phyloP scores from a whole-genome alignment of 2,113 vertebrate genomes.

The Serilophus lunatus region DNA sequence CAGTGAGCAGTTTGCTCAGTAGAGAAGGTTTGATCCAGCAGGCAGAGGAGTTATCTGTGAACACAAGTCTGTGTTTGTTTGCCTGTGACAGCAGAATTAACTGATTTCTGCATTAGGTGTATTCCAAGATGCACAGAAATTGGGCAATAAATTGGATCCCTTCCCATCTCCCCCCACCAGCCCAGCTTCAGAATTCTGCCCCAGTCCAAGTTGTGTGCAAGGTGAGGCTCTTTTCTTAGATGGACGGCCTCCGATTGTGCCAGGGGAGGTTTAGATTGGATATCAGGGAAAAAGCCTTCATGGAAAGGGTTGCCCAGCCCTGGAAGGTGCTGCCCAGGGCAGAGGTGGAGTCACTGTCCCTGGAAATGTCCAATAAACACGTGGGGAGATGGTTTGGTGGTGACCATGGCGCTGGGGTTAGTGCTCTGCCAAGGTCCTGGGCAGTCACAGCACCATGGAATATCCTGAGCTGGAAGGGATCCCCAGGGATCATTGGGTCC shows the following conservation, averaged over 20 bases:
- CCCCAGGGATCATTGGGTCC: not conserved
- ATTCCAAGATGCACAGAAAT: accelerated
- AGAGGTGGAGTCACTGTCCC: not conserved
- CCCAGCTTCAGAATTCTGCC: not conserved
- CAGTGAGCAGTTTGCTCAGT: not conserved
- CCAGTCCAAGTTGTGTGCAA: accelerated
- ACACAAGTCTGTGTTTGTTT: not conserved
- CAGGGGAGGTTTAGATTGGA: not conserved
- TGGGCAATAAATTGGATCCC: accelerated
- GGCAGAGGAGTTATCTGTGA: not conserved
- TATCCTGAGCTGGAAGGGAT: not conserved
- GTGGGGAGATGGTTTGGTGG: not conserved
- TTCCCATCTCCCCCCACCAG: not conserved
- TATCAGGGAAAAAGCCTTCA: not conserved
- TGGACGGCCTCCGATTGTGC: not conserved
- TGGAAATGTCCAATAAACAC: not conserved
- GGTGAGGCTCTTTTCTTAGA: not conserved
- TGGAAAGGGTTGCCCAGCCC: not conserved
- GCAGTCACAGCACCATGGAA: not conserved
- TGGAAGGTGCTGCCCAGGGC: not conserved
- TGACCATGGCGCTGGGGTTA: not conserved
- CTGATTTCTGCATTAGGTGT: not conserved
- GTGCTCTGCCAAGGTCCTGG: not conserved
- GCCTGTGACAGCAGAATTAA: not conserved
- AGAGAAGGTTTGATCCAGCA: not conserved